These are phyloP conservation scores for Macrochelys suwanniensis DNA, from an alignment of 2,797 vertebrate genomes.

Conservation along the genomic window DNA sequence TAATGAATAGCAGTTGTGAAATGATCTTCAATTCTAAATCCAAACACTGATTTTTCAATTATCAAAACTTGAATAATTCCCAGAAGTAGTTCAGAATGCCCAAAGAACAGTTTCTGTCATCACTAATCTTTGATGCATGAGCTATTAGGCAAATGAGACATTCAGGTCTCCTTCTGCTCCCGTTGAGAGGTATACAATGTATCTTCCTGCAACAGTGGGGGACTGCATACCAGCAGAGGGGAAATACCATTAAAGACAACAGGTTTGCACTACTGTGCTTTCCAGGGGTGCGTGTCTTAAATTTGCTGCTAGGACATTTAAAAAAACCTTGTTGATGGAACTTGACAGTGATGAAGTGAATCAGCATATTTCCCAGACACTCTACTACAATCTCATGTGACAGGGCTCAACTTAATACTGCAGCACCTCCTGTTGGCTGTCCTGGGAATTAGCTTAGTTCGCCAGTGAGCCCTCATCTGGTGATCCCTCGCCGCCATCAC, in stretches of 20 bases:
- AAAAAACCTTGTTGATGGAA: too few species aligned
- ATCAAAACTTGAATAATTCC: neutral
- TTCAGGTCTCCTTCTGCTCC: neutral
- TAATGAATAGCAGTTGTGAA: neutral
- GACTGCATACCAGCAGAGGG: neutral
- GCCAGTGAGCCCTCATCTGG: too few species aligned
- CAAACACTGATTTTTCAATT: neutral
- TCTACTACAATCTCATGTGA: neutral
- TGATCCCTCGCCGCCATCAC: too few species aligned
- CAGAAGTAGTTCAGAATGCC: neutral
- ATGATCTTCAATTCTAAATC: neutral
- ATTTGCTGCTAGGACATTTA: neutral
- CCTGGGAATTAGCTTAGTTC: too few species aligned
- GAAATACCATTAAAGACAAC: neutral
- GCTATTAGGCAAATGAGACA: neutral
- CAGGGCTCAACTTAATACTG: too few species aligned
- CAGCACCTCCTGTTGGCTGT: too few species aligned
- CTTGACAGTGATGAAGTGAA: neutral
- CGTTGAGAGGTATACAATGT: fast-evolving
- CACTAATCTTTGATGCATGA: neutral
- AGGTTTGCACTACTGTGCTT: neutral
- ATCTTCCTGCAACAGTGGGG: neutral
- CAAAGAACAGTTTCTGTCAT: neutral
- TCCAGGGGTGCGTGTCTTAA: neutral
- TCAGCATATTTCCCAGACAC: neutral